Evolutionary conservation across 2,888 invertebrate genomes (phyloP), one percentile per base, ranked within the genome.

Genomic region (Trissoscelio sp.): DNA sequence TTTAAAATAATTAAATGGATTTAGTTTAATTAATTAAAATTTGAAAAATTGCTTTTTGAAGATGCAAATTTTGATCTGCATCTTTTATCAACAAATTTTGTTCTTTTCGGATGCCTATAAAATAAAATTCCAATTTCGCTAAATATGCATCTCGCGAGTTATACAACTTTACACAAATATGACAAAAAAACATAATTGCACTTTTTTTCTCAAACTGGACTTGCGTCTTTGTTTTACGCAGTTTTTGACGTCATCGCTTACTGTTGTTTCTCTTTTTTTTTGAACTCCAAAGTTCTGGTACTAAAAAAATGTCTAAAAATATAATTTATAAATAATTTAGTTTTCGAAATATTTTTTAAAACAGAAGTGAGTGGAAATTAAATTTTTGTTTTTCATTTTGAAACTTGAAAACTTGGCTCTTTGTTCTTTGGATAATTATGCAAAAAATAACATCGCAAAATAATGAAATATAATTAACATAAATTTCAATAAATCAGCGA

Each of bases 181-280:
- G 34, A 42, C 14, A 48, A 60, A 66, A 74, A 77, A 66, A 34
- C 46, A 67, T 75, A 77, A 77, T 77, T 60, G 60, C 48, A 58
- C 44, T 67, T 22, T 42, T 74, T 73, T 57, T 46, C 11, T 53
- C 39, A 22, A 62, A 42, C 48, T 66, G 74, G 62, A 66, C 64
- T 74, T 74, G 22, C 31, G 28, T 31, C 73, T 73, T 62, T 73
- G 53, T 64, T 73, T 62, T 42, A 64, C 34, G 24, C 18, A 7
- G 7, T 20, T 55, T 73, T 64, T 62, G 62, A 14, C 64, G 64
- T 74, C 74, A 74, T 64, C 64, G 11, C 53, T 12, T 2, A 11
- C 42, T 42, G 44, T 39, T 28, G 39, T 48, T 46, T 72, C 24
- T n/a, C 60, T 51, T 60, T 60, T 60, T 34, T 11, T 3, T 6